phyloP scores from a whole-genome alignment of 1,140 invertebrate genomes.

The Diachasma alloeum region DNA sequence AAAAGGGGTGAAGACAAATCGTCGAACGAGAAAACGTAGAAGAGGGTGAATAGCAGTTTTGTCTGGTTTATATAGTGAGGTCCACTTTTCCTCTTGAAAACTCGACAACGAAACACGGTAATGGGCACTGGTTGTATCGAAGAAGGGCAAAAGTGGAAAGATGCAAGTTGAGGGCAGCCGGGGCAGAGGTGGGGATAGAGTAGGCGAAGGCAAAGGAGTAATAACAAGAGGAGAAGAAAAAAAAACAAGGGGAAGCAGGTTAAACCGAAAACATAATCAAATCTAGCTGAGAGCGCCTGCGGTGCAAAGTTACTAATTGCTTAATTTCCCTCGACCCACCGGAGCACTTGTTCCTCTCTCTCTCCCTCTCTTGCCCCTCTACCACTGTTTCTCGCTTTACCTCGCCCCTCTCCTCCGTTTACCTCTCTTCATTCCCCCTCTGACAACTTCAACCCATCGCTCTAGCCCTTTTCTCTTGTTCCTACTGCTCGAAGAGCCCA shows the following conservation, averaged over 20 bases:
- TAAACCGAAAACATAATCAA: slow-evolving; percentile 66
- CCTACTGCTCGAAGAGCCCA: slow-evolving; percentile 25
- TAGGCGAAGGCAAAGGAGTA: slow-evolving; percentile 17
- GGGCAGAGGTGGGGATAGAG: no score
- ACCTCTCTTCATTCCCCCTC: slow-evolving; percentile 1
- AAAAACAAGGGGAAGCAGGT: slow-evolving; percentile 44
- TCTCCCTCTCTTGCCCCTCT: not conserved
- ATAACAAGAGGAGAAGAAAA: slow-evolving; percentile 27
- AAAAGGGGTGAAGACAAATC: slow-evolving; percentile 6
- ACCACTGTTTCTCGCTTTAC: slow-evolving; percentile 27
- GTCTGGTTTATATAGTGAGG: slow-evolving; percentile 8
- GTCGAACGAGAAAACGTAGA: not conserved
- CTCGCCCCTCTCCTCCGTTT: not conserved
- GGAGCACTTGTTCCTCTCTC: not conserved
- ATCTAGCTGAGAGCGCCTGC: slow-evolving; percentile 60
- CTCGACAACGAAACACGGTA: slow-evolving; percentile 8
- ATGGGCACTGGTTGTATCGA: not conserved
- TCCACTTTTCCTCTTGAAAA: slow-evolving; percentile 8
- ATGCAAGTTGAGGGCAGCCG: not conserved
- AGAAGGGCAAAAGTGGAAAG: not conserved
- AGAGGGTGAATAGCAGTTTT: not conserved
- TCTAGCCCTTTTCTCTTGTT: not conserved
- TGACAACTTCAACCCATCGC: slow-evolving; percentile 22
- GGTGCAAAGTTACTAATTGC: slow-evolving; percentile 66
- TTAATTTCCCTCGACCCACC: slow-evolving; percentile 60